Evolutionary conservation across 2,113 vertebrate genomes (phyloP).

Genomic region (Carlito syrichta): DNA sequence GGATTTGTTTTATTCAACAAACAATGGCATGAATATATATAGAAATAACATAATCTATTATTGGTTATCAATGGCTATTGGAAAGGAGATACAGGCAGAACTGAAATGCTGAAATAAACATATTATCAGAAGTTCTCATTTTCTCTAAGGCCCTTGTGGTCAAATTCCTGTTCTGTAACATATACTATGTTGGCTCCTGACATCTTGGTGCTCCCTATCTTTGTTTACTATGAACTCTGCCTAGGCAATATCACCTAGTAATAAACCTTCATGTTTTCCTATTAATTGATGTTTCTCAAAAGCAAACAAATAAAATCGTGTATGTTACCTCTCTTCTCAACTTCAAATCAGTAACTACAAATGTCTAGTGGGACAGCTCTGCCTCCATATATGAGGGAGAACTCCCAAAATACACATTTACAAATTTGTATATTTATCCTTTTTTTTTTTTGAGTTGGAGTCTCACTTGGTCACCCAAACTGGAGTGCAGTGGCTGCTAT

Average conservation of each 20-base stretch:
- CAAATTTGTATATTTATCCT: too few species aligned
- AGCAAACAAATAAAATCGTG: not conserved
- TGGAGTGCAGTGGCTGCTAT: too few species aligned
- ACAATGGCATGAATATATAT: not conserved
- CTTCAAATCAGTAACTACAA: not conserved
- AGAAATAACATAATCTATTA: not conserved
- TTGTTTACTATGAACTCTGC: not conserved
- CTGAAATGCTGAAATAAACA: not conserved
- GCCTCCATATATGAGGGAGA: too few species aligned
- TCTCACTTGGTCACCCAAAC: too few species aligned
- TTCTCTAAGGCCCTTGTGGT: not conserved
- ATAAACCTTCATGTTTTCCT: not conserved
- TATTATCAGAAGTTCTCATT: not conserved
- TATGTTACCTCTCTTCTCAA: not conserved
- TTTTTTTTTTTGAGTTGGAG: too few species aligned
- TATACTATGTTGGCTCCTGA: not conserved
- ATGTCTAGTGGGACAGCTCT: not conserved
- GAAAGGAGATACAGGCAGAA: not conserved
- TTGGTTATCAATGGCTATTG: not conserved
- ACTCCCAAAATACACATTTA: too few species aligned
- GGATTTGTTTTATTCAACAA: not conserved
- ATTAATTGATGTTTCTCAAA: not conserved
- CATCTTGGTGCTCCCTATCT: not conserved
- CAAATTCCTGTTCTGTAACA: not conserved
- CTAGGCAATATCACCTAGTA: not conserved